These are phyloP conservation scores for Heliothis peltigera DNA, from an alignment of 2,888 invertebrate species.

Conservation along the genomic window DNA sequence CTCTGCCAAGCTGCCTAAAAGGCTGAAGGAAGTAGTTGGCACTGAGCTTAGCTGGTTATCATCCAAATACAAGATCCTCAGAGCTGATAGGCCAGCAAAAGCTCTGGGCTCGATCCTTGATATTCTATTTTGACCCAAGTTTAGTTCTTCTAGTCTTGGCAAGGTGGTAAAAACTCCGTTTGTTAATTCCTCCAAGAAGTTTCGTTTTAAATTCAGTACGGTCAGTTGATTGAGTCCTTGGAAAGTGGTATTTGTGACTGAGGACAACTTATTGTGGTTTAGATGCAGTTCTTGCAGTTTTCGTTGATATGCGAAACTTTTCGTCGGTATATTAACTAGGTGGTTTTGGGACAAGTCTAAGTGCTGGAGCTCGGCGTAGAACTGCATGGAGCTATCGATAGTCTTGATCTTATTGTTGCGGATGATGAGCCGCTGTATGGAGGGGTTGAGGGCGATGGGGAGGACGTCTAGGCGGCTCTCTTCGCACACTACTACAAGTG, in stretches of 20 bases:
- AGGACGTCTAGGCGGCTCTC: conserved; percentile 96
- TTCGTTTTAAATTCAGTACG: conserved; percentile 94
- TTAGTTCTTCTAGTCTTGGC: conserved; percentile 94
- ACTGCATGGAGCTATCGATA: conserved; percentile 96
- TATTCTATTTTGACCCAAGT: conserved; percentile 96
- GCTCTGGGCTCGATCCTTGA: conserved; percentile 94
- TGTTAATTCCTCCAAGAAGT: conserved; percentile 94
- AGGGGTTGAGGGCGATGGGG: conserved; percentile 97
- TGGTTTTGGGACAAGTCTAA: conserved; percentile 96
- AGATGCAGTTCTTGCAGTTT: conserved; percentile 95
- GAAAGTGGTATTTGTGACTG: conserved; percentile 94
- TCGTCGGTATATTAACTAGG: conserved; percentile 94
- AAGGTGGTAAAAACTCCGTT: conserved; percentile 93
- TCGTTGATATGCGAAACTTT: conserved; percentile 94
- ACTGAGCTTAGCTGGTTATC: conserved; percentile 95
- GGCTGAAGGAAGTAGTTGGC: conserved; percentile 93
- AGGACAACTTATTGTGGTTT: conserved; percentile 95
- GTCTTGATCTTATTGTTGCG: conserved; percentile 96
- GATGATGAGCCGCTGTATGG: conserved; percentile 95
- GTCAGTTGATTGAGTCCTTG: conserved; percentile 94
- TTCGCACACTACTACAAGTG: conserved; percentile 95
- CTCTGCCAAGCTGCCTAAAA: conserved; percentile 94
- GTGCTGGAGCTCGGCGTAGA: conserved; percentile 96
- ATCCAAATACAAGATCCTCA: conserved; percentile 95
- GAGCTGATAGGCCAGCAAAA: conserved; percentile 93